phyloP scores from a whole-genome alignment of 2,797 vertebrate genomes.

The Anisognathus igniventris region DNA sequence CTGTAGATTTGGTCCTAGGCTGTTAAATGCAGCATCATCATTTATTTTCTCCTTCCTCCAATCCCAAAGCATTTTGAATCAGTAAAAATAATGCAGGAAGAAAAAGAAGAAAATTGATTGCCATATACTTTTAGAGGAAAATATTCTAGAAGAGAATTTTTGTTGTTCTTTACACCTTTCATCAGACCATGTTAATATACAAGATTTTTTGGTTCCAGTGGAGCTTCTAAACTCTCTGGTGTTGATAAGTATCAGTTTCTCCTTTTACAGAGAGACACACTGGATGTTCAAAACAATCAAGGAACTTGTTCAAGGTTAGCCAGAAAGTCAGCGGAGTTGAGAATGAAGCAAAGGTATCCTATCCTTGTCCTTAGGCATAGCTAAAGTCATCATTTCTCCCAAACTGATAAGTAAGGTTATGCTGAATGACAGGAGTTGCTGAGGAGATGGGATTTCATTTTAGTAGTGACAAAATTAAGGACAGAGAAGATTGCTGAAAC shows the following conservation, averaged over 20 bases:
- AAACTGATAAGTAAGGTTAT: background rate
- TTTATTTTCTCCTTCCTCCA: background rate
- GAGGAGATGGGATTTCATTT: constrained; percentile 18
- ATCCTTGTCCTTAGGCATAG: background rate
- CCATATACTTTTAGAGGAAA: background rate
- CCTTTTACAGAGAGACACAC: background rate
- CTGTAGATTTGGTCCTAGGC: background rate
- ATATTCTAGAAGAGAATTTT: background rate
- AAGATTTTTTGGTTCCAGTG: background rate
- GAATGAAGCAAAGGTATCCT: background rate
- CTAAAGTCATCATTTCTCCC: background rate
- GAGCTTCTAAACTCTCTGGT: background rate
- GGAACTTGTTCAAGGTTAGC: background rate
- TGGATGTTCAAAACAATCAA: background rate
- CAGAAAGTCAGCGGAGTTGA: background rate
- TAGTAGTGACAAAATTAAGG: background rate
- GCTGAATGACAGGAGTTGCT: constrained; percentile 16
- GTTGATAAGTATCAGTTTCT: background rate
- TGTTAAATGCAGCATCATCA: background rate
- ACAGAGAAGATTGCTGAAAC: background rate
- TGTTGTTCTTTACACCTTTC: background rate
- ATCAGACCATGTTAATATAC: background rate
- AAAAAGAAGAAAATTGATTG: background rate
- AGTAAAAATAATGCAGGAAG: background rate
- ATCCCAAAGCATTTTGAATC: background rate